Evolutionary conservation across 2,888 invertebrate species (phyloP), one percentile per base, ranked within the genome.

Genomic region (Torymus tubicola): DNA sequence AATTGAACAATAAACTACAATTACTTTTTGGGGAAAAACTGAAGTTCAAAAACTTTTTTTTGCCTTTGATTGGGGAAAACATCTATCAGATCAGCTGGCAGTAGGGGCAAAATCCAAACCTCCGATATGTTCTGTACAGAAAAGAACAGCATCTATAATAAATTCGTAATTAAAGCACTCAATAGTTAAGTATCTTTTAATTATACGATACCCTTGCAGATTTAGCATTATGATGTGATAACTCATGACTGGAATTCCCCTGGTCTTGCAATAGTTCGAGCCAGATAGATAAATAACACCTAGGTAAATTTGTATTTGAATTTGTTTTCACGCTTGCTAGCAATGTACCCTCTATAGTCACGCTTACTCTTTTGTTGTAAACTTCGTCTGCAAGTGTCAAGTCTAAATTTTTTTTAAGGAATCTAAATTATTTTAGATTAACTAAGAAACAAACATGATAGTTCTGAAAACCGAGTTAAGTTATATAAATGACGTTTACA

Each of bases 281-380:
- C 92, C 93, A 93, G 31, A 93, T 90, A 21, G 88, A 89, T 75
- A 93, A 86, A 85, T 88, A 90, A 81, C 91, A 89, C 16, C 86
- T 87, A 0, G 93, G 92, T 80, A 93, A 83, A 89, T 93, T 92
- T 64, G 88, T 90, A 84, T 92, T 92, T 82, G 92, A 92, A 11
- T 61, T 78, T 60, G 55, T 69, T 12, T 82, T 82, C 60, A 74
- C 58, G 53, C 92, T 90, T 5, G 94, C 92, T n/a, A 94, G 88
- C 74, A 95, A 92, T 0, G 94, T 92, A 63, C 95, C 94, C 84
- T 92, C 92, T n/a, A 95, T 84, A 0, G 89, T 91, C 0, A 95
- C 86, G 11, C 91, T 91, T 42, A 95, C 89, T 80, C 93, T 92
- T 78, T 91, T 88, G 71, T 91, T 89, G 13, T 86, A 86, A 12